Base-by-base conservation (phyloP, 2,113 vertebrate genomes). In the Bucco capensis region DNA sequence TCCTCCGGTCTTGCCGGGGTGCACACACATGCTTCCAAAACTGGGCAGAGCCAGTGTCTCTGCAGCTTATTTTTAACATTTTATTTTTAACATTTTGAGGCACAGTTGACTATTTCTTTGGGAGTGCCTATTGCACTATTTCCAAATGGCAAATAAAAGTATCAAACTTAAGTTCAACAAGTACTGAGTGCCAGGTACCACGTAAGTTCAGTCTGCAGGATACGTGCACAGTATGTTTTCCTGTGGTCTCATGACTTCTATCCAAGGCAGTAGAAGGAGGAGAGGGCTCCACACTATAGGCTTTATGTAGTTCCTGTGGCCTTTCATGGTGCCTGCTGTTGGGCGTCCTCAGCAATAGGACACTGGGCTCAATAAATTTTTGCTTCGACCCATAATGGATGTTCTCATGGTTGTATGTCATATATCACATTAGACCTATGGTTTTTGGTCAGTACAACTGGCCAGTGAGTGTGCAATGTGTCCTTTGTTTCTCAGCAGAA, bases 51-150 rank as follows among this genome's bases (percentile, higher is more conserved):
- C 40, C 58, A 1, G 44, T 12, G 1, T 2, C 54, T 38, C 53
- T 6, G 49, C 3, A 0, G 22, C 64, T 33, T 22, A 0, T 3
- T 27, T 5, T 5, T 30, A 37, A 31, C 47, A 0, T 27, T 31
- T 5, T 22, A 0, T 3, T 27, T 5, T 5, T 30, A 37, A 31
- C 47, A 0, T 27, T 31, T 5, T 22, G 19, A 2, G 12, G 46
- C 51, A 5, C 46, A 6, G 35, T 2, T 13, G 54, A 4, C 38
- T 8, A 65, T 2, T 23, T 71, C 70, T 30, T 38, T 27, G 35
- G 35, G 44, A 89, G 6, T 42, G 40, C 56, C 5, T 10, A 0
- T 21, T n/a, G 35, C 15, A 2, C 30, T 27, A 1, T 51, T 47
- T 33, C 27, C 30, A 10, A 4, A n/a, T n/a, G n/a, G n/a, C n/a